A percentile compares a stretch with the other conserved stretches of the same genome.
phyloP scores from a whole-genome alignment of 2,888 invertebrate genomes.

The Pristionchus maxplancki region DNA sequence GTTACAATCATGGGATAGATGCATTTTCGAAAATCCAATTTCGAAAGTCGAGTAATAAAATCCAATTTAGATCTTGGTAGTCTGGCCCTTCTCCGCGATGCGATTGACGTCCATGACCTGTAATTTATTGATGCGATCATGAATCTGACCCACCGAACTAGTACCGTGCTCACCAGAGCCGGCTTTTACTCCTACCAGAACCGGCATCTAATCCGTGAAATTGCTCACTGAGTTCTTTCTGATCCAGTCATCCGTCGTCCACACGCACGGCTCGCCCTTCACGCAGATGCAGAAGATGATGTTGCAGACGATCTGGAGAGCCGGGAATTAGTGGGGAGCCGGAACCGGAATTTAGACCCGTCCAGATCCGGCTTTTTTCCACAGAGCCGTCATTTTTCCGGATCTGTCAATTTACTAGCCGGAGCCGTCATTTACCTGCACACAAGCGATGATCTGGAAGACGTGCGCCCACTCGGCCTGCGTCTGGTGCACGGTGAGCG shows the following conservation, averaged over 20 bases:
- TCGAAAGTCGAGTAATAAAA: not conserved
- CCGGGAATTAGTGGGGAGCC: not conserved
- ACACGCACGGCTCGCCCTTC: conserved; percentile 68
- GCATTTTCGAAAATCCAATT: not conserved
- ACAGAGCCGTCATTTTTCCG: not conserved
- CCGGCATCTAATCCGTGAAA: no score
- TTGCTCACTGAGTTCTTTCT: no score
- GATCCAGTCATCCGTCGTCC: conserved; percentile 63
- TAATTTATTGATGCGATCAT: not conserved
- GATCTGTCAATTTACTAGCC: no score
- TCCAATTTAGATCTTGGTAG: not conserved
- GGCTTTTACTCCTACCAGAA: no score
- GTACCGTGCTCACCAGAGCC: not conserved
- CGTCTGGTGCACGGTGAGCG: conserved; percentile 67
- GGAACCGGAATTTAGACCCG: no score
- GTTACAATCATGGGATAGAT: not conserved
- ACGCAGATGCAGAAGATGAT: conserved; percentile 69
- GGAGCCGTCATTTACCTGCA: conserved; percentile 57
- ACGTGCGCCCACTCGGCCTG: conserved; percentile 71
- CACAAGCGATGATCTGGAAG: conserved; percentile 64
- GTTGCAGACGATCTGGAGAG: conserved; percentile 64
- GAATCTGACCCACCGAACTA: not conserved
- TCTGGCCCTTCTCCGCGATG: conserved; percentile 11
- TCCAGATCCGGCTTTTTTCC: not conserved
- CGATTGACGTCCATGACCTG: conserved; percentile 29